phyloP scores from a whole-genome alignment of 2,888 invertebrate species.

The Noctua fimbriata region DNA sequence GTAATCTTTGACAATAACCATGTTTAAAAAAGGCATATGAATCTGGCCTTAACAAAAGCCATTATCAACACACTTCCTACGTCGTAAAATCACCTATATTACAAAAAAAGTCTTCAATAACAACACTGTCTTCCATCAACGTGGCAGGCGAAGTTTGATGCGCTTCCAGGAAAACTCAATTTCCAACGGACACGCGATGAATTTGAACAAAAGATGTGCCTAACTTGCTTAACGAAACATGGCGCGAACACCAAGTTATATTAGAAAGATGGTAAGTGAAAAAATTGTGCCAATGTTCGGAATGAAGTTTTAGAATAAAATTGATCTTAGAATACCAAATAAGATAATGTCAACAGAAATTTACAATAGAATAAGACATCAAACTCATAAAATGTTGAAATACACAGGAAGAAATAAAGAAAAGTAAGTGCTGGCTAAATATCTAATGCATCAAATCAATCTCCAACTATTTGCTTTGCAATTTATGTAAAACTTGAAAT shows the following conservation, averaged over 20 bases:
- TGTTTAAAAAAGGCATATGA: background rate
- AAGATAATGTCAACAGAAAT: too few species aligned
- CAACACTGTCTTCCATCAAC: conserved; percentile 25
- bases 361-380: too few species aligned
- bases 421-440: too few species aligned
- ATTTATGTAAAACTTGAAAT: too few species aligned
- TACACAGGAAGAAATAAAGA: too few species aligned
- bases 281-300: background rate
- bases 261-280: conserved; percentile 9
- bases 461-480: too few species aligned
- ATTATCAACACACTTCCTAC: background rate
- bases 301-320: conserved; percentile 4
- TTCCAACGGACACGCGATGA: conserved; percentile 52
- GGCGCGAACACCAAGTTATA: conserved; percentile 34
- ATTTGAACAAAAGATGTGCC: conserved; percentile 52
- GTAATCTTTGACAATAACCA: background rate
- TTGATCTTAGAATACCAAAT: background rate
- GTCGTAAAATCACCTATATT: background rate
- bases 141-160: conserved; percentile 49
- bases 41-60: background rate
- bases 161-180: conserved; percentile 56
- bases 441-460: too few species aligned
- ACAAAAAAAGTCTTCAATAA: conserved; percentile 9
- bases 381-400: too few species aligned
- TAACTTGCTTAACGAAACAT: conserved; percentile 36